These are phyloP conservation scores for Ginglymostoma cirratum DNA, from an alignment of 2,113 vertebrate genomes.

Conservation along the genomic window DNA sequence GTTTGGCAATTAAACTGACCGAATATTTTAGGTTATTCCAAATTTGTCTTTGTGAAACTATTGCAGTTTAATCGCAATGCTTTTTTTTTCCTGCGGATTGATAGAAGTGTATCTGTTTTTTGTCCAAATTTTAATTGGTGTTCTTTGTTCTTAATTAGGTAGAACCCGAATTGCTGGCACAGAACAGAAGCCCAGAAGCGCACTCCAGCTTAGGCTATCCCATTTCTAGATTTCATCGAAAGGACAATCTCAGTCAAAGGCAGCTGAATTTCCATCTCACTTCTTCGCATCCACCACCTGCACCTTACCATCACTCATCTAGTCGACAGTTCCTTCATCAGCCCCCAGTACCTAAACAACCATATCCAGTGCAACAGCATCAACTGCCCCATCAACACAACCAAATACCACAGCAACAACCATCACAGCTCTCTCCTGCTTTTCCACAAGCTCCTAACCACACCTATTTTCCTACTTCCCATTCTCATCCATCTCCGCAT, in stretches of 20 bases:
- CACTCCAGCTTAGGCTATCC: slow-evolving; percentile 68
- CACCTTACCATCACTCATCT: slow-evolving; percentile 63
- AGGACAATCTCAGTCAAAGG: slow-evolving; percentile 78
- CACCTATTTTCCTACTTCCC: slow-evolving; percentile 74
- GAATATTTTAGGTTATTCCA: background rate
- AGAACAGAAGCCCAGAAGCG: slow-evolving; percentile 78
- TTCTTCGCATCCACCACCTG: slow-evolving; percentile 71
- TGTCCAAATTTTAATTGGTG: background rate
- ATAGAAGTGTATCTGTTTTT: background rate
- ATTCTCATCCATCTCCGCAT: slow-evolving; percentile 70
- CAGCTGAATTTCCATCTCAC: slow-evolving; percentile 79
- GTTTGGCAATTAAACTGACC: background rate
- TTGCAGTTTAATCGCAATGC: background rate
- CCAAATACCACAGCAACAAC: slow-evolving; percentile 54
- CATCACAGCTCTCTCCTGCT: slow-evolving; percentile 73
- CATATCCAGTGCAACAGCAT: slow-evolving; percentile 64
- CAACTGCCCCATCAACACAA: slow-evolving; percentile 54
- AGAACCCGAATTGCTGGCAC: slow-evolving; percentile 72
- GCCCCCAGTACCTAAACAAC: slow-evolving; percentile 73
- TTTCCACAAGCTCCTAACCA: slow-evolving; percentile 66
- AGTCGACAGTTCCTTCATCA: slow-evolving; percentile 70
- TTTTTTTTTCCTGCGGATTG: background rate
- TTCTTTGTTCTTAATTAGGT: slow-evolving; percentile 55
- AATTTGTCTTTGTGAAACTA: background rate
- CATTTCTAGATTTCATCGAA: slow-evolving; percentile 76